These are phyloP conservation scores for Eupithecia centaureata DNA, from an alignment of 2,888 invertebrate genomes.

Conservation along the genomic window DNA sequence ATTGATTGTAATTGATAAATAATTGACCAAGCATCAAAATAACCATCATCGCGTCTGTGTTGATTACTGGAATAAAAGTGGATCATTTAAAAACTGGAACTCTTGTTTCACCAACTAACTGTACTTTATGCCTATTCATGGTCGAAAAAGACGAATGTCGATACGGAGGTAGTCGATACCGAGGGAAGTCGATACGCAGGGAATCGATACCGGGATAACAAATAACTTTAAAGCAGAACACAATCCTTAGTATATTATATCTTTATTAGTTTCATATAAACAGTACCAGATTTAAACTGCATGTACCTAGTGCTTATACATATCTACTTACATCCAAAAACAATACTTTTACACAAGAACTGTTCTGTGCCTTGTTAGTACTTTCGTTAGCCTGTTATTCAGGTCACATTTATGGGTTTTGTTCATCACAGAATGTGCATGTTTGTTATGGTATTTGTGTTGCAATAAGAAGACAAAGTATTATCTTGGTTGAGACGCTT, in stretches of 20 bases:
- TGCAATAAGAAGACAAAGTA: neutral
- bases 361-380: slow-evolving; percentile 14
- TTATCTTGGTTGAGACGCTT: neutral
- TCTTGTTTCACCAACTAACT: no score
- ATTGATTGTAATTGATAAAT: no score
- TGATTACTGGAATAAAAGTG: no score
- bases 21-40: no score
- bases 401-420: slow-evolving; percentile 8
- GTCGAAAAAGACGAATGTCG: no score
- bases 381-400: slow-evolving; percentile 9
- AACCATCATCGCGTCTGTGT: no score
- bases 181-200: no score
- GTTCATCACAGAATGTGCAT: slow-evolving; percentile 41
- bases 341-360: slow-evolving; percentile 10
- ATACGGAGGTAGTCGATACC: no score
- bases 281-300: neutral
- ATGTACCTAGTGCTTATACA: neutral
- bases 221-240: no score
- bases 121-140: no score
- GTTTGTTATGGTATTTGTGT: slow-evolving; percentile 20
- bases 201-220: no score
- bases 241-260: neutral
- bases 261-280: neutral
- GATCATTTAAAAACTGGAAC: no score
- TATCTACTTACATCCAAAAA: slow-evolving; percentile 32